Percentiles rank a stretch among this genome's conserved stretches.
Evolutionary conservation across 2,888 invertebrate species (phyloP).

Genomic region (Diaprepes abbreviatus): DNA sequence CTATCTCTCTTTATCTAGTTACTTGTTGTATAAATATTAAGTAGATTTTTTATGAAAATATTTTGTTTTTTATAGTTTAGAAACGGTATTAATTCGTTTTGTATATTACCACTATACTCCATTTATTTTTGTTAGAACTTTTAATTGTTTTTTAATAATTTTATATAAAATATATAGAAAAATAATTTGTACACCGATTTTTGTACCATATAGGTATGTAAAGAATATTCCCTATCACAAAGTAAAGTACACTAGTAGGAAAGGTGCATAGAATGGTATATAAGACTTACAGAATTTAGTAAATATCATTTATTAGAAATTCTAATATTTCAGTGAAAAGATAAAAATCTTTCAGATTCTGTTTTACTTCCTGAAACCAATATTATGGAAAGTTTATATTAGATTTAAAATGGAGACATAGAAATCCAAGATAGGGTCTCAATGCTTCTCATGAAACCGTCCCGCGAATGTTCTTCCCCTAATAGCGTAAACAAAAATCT

Average conservation of each 20-base stretch:
- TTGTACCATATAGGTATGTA: constrained; percentile 27
- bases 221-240: constrained; percentile 9
- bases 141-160: constrained; percentile 25
- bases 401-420: too few species aligned
- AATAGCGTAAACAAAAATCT: too few species aligned
- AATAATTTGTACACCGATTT: constrained; percentile 37
- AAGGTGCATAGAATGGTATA: constrained; percentile 1
- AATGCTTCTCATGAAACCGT: too few species aligned
- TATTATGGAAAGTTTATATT: too few species aligned
- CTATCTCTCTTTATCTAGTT: not conserved
- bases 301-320: too few species aligned
- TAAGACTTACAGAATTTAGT: too few species aligned
- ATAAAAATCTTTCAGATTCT: too few species aligned
- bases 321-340: too few species aligned
- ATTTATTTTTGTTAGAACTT: constrained; percentile 21
- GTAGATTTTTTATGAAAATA: constrained; percentile 11
- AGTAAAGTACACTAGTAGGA: constrained; percentile 4
- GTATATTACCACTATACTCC: constrained; percentile 2
- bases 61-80: not conserved
- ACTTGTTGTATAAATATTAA: constrained; percentile 14
- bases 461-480: too few species aligned
- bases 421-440: too few species aligned
- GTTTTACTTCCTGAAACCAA: too few species aligned
- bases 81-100: constrained; percentile 13
- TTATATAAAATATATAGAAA: constrained; percentile 29